These are phyloP conservation scores for Phallusia fumigata DNA, from an alignment of 23 tunicate genomes.

Conservation along the genomic window DNA sequence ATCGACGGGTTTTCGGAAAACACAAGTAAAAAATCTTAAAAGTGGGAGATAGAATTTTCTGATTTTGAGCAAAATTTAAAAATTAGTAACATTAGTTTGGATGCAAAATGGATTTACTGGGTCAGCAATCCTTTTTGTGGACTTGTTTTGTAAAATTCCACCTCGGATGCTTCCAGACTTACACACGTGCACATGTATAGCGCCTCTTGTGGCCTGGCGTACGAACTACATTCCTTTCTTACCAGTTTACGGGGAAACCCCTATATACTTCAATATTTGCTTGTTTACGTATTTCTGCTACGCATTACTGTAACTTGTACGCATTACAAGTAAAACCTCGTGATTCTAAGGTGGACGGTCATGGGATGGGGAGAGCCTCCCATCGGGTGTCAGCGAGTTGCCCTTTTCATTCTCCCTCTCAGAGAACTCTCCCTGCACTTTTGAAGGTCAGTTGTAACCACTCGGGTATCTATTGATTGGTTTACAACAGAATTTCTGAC, in stretches of 20 bases:
- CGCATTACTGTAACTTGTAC: neutral
- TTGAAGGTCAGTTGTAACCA: conserved; percentile 18
- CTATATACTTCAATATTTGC: neutral
- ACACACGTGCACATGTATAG: too few relatives aligned
- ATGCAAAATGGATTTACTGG: too few relatives aligned
- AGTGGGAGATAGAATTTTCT: too few relatives aligned
- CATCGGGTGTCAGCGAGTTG: conserved; percentile 6
- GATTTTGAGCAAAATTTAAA: too few relatives aligned
- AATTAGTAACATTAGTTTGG: too few relatives aligned
- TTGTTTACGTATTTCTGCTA: neutral
- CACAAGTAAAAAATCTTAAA: neutral
- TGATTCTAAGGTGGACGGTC: neutral
- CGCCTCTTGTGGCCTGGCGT: too few relatives aligned
- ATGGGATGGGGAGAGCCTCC: neutral
- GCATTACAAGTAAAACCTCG: neutral
- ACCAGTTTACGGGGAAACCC: neutral
- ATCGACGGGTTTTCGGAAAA: neutral
- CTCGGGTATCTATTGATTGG: too few relatives aligned
- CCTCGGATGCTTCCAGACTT: too few relatives aligned
- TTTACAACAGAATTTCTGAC: too few relatives aligned
- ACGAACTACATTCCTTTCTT: too few relatives aligned
- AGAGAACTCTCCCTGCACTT: conserved; percentile 39
- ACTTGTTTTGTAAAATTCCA: too few relatives aligned
- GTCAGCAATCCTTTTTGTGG: too few relatives aligned
- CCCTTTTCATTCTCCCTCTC: conserved; percentile 21